Conservation (phyloP, 2,888 invertebrate species). For the Folsomia manolachei region DNA sequence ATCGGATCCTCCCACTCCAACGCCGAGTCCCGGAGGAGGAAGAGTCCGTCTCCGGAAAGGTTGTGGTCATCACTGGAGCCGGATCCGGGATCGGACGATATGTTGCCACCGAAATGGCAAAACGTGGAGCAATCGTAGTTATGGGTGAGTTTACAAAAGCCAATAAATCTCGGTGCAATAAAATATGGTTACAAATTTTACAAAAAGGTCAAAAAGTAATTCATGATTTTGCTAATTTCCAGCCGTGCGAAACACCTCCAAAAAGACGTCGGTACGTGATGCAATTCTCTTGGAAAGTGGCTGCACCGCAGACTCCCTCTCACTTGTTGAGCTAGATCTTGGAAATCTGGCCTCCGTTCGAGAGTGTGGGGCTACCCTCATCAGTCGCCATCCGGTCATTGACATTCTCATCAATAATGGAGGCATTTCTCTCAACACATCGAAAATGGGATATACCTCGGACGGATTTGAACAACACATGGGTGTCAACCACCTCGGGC, state of each 20-base stretch:
- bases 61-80: neutral
- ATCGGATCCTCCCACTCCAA: neutral
- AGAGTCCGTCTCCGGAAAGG: neutral
- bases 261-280: neutral
- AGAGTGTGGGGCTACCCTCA: neutral
- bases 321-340: neutral
- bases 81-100: neutral
- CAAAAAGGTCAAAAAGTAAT: no score
- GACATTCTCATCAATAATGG: neutral
- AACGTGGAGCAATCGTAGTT: neutral
- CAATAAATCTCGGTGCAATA: no score
- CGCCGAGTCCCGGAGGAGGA: neutral
- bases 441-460: neutral
- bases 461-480: neutral
- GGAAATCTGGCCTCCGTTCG: neutral
- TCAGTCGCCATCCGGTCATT: neutral
- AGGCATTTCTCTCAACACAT: neutral
- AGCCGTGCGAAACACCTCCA: neutral
- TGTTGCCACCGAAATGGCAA: neutral
- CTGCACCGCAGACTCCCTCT: neutral
- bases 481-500: neutral
- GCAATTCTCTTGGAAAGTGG: neutral
- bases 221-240: neutral
- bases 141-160: neutral
- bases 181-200: neutral